Conservation (phyloP, 2,888 invertebrate species). For the Coelopa pilipes region DNA sequence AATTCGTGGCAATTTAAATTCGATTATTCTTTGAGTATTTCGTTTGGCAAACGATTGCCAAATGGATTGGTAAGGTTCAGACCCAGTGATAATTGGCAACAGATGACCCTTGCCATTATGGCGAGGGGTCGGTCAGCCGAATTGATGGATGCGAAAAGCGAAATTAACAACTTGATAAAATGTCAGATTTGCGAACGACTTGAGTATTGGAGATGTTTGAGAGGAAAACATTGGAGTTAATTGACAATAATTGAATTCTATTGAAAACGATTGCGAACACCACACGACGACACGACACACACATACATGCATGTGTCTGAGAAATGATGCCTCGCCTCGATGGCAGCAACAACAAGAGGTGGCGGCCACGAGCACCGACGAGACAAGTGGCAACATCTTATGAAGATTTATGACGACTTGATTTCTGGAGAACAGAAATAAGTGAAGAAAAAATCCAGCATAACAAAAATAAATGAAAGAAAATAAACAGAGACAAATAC, state of each 20-base stretch:
- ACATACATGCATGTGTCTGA: background rate
- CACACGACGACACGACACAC: background rate
- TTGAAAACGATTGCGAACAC: background rate
- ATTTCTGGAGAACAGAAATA: background rate
- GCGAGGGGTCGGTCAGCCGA: too few relatives aligned
- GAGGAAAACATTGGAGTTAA: background rate
- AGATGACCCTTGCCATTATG: too few relatives aligned
- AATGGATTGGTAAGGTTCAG: too few relatives aligned
- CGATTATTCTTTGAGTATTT: too few relatives aligned
- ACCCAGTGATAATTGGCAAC: too few relatives aligned
- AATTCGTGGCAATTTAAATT: too few relatives aligned
- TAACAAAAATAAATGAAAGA: background rate
- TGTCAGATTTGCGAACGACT: background rate
- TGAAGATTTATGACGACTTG: conserved; percentile 15
- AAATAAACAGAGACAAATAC: too few relatives aligned
- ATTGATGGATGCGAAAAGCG: too few relatives aligned
- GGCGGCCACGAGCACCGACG: background rate
- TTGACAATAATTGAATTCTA: conserved; percentile 7
- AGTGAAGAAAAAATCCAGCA: background rate
- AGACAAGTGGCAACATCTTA: conserved; percentile 11
- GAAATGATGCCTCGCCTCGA: background rate
- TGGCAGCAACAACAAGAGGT: background rate
- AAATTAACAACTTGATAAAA: background rate
- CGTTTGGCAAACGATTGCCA: too few relatives aligned
- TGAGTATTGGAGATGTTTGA: background rate